Evolutionary conservation across 2,888 invertebrate genomes (phyloP), one percentile per base, ranked within the genome.

Genomic region (Aproaerema taeniolella): DNA sequence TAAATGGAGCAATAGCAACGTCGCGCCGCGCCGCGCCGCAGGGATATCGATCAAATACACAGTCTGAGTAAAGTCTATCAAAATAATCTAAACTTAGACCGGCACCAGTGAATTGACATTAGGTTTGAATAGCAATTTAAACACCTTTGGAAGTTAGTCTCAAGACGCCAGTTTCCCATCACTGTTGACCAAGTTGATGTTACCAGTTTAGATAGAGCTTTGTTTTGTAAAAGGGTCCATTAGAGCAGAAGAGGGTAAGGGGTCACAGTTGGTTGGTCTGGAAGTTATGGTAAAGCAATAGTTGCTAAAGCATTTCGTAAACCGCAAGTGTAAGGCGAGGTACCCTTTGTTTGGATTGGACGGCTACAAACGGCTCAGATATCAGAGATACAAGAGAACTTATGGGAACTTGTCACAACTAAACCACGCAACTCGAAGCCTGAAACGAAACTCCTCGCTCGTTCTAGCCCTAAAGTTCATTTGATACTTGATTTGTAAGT

Each of bases 231-330:
- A n/a, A 49, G 49, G 55, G 53, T 53, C 41, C 42, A 52, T 52
- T 48, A 41, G 42, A 31, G 43, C 50, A 49, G 34, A 45, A 53
- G 52, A 45, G 45, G 42, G 41, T 35, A 43, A 41, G 43, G 49
- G 71, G 42, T 67, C n/a, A n/a, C 71, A 46, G 9, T 28, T 15
- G 30, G 43, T 52, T 69, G 66, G 71, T 55, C 25, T 45, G 50
- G 53, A 67, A 59, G 58, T 58, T 55, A 60, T 56, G 61, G 61
- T 59, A n/a, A n/a, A n/a, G n/a, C n/a, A 58, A 62, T 65, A 62
- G 65, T 75, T 74, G 66, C 68, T 65, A 66, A 70, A 69, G 60
- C 60, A 63, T 73, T 69, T 73, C 68, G 63, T 66, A 75, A 73
- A 67, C 71, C 66, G 54, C 73, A 67, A 66, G 58, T 59, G 61